Conservation (phyloP, 2,888 invertebrate genomes). For the Epirrita christyi region DNA sequence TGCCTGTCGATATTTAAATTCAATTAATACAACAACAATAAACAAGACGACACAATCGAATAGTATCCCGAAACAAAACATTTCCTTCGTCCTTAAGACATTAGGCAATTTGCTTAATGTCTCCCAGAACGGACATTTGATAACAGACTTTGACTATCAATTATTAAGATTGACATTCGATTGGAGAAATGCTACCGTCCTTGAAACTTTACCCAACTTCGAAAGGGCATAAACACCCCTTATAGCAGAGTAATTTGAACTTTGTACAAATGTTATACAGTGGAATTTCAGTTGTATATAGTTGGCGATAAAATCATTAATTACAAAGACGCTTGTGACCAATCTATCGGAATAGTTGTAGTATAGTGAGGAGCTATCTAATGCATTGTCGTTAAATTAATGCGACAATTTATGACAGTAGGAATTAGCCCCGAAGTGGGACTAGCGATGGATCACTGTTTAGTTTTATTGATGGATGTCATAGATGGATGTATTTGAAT, state of each 20-base stretch:
- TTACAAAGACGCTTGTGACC: conserved; percentile 40
- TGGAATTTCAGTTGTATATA: not conserved
- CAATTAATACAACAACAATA: conserved; percentile 42
- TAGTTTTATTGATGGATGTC: conserved; percentile 41
- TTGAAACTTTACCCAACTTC: conserved; percentile 23
- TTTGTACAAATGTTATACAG: not conserved
- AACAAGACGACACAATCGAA: conserved; percentile 51
- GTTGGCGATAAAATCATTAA: conserved; percentile 38
- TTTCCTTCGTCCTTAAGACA: conserved; percentile 47
- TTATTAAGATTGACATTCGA: conserved; percentile 62
- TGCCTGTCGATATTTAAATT: conserved; percentile 36
- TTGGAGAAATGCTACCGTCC: conserved; percentile 27
- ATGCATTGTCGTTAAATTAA: conserved; percentile 83
- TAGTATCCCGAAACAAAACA: conserved; percentile 39
- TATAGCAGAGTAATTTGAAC: conserved; percentile 1
- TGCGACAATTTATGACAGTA: conserved; percentile 80
- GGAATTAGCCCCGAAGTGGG: conserved; percentile 69
- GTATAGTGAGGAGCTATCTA: conserved; percentile 69
- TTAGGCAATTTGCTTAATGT: conserved; percentile 81
- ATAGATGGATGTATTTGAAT: conserved; percentile 62
- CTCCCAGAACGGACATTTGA: conserved; percentile 50
- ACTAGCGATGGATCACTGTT: conserved; percentile 59
- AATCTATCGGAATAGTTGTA: conserved; percentile 49
- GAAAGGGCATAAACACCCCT: conserved; percentile 18
- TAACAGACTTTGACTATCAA: conserved; percentile 39